A percentile compares a stretch with the other conserved stretches of the same genome.
These are phyloP conservation scores for Manis javanica DNA, from an alignment of 2,797 vertebrate genomes.

Conservation along the genomic window DNA sequence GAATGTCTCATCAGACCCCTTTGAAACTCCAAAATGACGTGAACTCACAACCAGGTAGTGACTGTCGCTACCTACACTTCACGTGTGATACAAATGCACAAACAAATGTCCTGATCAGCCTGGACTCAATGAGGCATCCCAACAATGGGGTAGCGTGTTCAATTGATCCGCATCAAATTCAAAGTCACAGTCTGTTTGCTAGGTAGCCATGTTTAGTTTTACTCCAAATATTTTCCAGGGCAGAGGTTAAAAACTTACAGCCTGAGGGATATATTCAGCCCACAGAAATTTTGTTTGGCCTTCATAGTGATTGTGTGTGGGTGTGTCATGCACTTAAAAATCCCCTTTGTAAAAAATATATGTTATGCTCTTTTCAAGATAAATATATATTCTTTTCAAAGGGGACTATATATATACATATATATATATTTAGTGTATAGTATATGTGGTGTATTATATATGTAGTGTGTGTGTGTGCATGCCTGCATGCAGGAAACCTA, in stretches of 20 bases:
- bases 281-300: not conserved
- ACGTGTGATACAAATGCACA: not conserved
- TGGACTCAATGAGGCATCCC: not conserved
- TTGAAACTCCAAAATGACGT: not conserved
- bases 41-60: not conserved
- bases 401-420: not conserved
- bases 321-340: not conserved
- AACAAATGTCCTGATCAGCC: not conserved
- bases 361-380: not conserved
- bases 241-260: not conserved
- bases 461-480: not conserved
- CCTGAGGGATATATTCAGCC: not conserved
- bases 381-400: not conserved
- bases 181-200: not conserved
- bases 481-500: not conserved
- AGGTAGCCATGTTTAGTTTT: not conserved
- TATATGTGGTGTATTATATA: too few relatives aligned
- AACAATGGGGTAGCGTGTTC: not conserved
- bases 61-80: not conserved
- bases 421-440: not conserved
- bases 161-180: not conserved
- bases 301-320: not conserved
- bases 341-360: not conserved
- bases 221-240: conserved; percentile 30
- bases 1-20: not conserved